Conservation (phyloP, 2,113 vertebrate species). For the Callorhinus ursinus region DNA sequence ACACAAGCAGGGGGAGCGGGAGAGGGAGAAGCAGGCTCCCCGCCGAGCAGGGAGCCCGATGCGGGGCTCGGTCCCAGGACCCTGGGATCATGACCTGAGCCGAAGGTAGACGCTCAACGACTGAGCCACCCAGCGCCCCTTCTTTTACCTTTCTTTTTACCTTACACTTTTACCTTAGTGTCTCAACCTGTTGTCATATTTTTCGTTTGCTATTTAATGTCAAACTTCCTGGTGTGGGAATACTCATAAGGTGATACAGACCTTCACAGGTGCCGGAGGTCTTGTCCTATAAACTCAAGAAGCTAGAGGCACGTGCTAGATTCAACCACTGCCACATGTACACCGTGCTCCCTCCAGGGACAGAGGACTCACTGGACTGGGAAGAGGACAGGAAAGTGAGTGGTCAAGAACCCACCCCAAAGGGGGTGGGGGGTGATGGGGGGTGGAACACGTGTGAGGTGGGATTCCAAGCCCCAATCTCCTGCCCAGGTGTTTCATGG, state of each 20-base stretch:
- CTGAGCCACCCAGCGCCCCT: too few species aligned
- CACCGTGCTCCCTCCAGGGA: background rate
- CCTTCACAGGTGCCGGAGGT: background rate
- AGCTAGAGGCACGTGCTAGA: background rate
- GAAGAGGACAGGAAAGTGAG: background rate
- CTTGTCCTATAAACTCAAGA: background rate
- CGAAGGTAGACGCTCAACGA: too few species aligned
- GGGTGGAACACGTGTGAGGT: background rate
- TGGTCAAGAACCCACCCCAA: background rate
- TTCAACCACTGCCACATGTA: background rate
- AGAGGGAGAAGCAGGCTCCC: too few species aligned
- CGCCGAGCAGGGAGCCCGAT: too few species aligned
- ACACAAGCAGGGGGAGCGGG: too few species aligned
- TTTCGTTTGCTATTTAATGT: background rate
- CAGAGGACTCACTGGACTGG: background rate
- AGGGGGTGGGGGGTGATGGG: background rate
- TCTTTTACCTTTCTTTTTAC: background rate
- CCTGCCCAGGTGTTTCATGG: rapidly evolving
- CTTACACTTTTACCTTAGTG: background rate
- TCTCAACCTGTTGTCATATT: background rate
- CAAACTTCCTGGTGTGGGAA: background rate
- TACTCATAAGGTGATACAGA: background rate
- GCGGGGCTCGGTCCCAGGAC: too few species aligned
- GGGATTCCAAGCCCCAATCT: background rate
- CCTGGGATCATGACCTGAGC: too few species aligned